Evolutionary conservation across 2,888 invertebrate genomes (phyloP).

Genomic region (Syritta pipiens): DNA sequence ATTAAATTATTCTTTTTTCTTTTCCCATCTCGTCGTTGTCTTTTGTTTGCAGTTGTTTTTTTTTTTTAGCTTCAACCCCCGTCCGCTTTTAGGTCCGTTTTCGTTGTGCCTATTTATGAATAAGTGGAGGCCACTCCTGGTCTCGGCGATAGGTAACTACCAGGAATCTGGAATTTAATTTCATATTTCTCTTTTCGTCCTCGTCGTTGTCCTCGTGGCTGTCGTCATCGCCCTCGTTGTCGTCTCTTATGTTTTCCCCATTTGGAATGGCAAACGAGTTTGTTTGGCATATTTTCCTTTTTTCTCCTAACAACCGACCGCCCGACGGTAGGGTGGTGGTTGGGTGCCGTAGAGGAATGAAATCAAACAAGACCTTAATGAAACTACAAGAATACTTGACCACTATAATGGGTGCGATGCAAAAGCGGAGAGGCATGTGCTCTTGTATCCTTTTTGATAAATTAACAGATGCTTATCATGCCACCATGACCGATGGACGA

Average conservation of each 20-base stretch:
- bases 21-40: constrained; percentile 13
- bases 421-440: background rate
- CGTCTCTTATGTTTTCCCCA: constrained; percentile 33
- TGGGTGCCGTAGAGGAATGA: constrained; percentile 14
- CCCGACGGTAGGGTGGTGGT: no score
- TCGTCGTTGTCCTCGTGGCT: no score
- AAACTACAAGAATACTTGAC: constrained; percentile 41
- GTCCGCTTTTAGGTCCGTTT: no score
- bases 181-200: constrained; percentile 31
- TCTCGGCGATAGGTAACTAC: no score
- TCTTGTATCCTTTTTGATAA: constrained; percentile 59
- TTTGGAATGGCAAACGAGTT: constrained; percentile 39
- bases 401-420: constrained; percentile 25
- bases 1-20: constrained; percentile 51
- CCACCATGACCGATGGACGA: constrained; percentile 14
- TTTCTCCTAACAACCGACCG: no score
- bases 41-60: constrained; percentile 2
- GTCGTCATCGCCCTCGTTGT: no score
- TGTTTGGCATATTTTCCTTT: constrained; percentile 20
- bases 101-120: constrained; percentile 7
- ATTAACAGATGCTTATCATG: constrained; percentile 65
- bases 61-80: no score
- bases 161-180: constrained; percentile 62
- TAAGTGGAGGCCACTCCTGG: no score
- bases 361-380: constrained; percentile 23